Evolutionary conservation across 1,140 invertebrate species (phyloP), one percentile per base, ranked within the genome.

Genomic region (Drosophila orosa): DNA sequence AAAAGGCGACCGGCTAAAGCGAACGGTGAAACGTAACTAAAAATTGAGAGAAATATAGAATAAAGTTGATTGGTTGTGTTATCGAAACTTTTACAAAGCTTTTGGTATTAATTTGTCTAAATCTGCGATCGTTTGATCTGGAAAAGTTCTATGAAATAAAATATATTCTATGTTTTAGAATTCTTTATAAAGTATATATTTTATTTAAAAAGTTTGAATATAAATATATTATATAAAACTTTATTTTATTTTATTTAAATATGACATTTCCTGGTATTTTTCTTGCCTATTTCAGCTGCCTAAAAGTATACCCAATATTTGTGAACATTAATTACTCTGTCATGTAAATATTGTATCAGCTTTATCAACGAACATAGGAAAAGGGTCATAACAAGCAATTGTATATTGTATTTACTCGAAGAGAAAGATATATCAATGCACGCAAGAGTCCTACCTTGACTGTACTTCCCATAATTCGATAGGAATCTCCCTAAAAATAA

Each of bases 291-390:
- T 10, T n/a, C n/a, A n/a, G 5, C 40, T 25, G 63, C 71, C 63
- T 52, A 47, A 80, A 74, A 79, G 55, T 79, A 80, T 74, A 37
- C 63, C 31, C 55, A 45, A 63, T 61, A 66, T 74, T 73, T n/a
- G n/a, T 33, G 10, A 37, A 22, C 12, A 44, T 54, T 24, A 7
- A 35, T 35, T 24, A 24, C 52, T 37, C 3, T n/a, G 19, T 15
- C 13, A 15, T 5, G 19, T 33, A 52, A 9, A 15, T 33, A n/a
- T n/a, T n/a, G n/a, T n/a, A 52, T 22, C 12, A 15, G 17, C 0
- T 2, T 15, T 31, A 50, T 31, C 47, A 13, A 31, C 27, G 8
- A 31, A 12, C 9, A 27, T 2, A 7, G 10, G 37, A 5, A 19
- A 29, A 17, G 0, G 13, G 1, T 22, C 1, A 52, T 22, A 52